These are phyloP conservation scores for Microtus pennsylvanicus DNA, from an alignment of 2,113 vertebrate species.

Conservation along the genomic window DNA sequence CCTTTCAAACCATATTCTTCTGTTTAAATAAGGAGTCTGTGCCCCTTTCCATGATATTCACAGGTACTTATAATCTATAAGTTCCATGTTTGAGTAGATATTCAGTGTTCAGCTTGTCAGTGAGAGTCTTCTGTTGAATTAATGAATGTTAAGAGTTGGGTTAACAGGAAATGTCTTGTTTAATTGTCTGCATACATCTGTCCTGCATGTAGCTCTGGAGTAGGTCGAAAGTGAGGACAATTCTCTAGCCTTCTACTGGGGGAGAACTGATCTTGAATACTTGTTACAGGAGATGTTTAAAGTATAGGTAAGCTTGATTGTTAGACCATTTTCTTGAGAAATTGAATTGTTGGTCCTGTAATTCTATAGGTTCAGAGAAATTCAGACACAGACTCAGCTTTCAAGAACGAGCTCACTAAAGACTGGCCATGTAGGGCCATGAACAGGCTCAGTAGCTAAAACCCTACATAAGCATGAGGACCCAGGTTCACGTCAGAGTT, in stretches of 20 bases:
- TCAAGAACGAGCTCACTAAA: neutral
- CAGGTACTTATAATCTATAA: slow-evolving; percentile 14
- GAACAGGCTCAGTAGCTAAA: neutral
- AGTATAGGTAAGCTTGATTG: neutral
- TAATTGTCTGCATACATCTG: neutral
- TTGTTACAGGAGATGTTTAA: neutral
- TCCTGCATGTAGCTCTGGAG: neutral
- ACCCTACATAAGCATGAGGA: neutral
- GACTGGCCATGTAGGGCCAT: neutral
- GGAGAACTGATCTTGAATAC: neutral
- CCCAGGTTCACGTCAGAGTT: neutral
- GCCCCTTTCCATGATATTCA: neutral
- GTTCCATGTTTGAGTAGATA: neutral
- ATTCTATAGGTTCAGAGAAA: neutral
- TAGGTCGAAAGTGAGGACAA: neutral
- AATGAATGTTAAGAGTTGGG: neutral
- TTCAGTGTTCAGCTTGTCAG: neutral
- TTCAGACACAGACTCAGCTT: neutral
- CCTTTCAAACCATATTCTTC: slow-evolving; percentile 12
- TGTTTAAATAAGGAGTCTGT: slow-evolving; percentile 50
- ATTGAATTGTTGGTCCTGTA: neutral
- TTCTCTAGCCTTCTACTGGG: neutral
- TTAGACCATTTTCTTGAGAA: slow-evolving; percentile 20
- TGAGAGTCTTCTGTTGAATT: neutral
- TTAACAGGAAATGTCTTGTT: neutral